Base-by-base conservation (phyloP, 2,113 vertebrate genomes). In the Festucalex cinctus region DNA sequence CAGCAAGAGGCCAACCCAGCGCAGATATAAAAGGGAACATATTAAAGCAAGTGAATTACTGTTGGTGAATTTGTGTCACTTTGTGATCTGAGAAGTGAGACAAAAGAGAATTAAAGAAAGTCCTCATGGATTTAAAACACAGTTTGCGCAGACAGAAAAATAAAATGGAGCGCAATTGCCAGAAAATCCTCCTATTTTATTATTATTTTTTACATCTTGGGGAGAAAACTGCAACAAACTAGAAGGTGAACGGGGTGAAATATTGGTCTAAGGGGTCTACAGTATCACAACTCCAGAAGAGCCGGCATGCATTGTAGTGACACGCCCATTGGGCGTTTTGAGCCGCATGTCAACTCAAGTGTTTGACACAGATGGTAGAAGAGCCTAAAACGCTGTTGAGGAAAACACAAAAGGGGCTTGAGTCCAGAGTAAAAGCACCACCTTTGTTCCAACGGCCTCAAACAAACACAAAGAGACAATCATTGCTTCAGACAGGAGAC, bases 101-200 rank as follows among this genome's bases (percentile, higher is more conserved):
- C 62, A 78, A 65, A 32, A 32, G 28, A 78, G 63, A 77, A 74
- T 73, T 59, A 41, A 65, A 71, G 20, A 43, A 77, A 67, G 53
- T 78, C 83, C 73, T 78, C 51, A 46, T 62, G 72, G 79, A 74
- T 58, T 1, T 41, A 41, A 19, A 63, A 63, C 66, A 63, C 46
- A 74, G 70, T 63, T 76, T 41, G 41, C 63, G 44, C 72, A 74
- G 5, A 3, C 26, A 60, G 73, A 76, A 62, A 66, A 37, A 35
- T 4, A n/a, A 46, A 73, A 60, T 57, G 28, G 51, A 66, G 39
- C 46, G 51, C 75, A 22, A 35, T 17, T 26, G 60, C 41, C 76
- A 78, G 61, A 5, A 35, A 71, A 61, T 44, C 66, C n/a, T n/a
- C 65, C 67, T 72, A 57, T 46, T 59, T 62, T 76, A 63, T n/a